phyloP scores from a whole-genome alignment of 2,888 invertebrate genomes.

The Gasteruption jaculator region DNA sequence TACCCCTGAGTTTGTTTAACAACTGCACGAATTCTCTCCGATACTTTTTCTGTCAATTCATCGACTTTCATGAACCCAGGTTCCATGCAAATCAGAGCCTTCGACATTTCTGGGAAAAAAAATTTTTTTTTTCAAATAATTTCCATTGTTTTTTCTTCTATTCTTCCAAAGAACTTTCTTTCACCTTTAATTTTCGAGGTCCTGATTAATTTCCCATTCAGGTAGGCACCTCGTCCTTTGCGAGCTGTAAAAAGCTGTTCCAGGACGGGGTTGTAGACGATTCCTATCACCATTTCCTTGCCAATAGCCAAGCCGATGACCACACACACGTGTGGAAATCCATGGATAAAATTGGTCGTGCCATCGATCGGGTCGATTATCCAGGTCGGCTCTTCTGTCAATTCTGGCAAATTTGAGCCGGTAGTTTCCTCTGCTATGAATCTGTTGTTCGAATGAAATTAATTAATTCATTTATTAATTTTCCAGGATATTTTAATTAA shows the following conservation, averaged over 20 bases:
- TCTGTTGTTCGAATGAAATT: constrained; percentile 47
- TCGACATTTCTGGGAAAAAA: constrained; percentile 37
- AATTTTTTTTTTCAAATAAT: constrained; percentile 2
- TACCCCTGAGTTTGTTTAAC: constrained; percentile 41
- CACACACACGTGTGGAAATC: constrained; percentile 66
- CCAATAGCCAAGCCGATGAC: constrained; percentile 64
- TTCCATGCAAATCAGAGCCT: constrained; percentile 44
- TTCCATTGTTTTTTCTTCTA: background rate
- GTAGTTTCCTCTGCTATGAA: constrained; percentile 80
- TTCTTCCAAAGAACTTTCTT: constrained; percentile 1
- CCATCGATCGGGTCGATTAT: constrained; percentile 87
- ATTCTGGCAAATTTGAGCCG: constrained; percentile 55
- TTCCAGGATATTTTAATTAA: background rate
- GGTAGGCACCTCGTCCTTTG: constrained; percentile 70
- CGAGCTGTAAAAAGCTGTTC: constrained; percentile 70
- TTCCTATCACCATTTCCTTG: constrained; percentile 63
- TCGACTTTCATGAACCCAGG: constrained; percentile 43
- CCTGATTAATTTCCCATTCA: constrained; percentile 63
- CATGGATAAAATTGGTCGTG: constrained; percentile 79
- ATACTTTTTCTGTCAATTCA: constrained; percentile 34
- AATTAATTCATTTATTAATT: background rate
- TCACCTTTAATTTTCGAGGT: constrained; percentile 58
- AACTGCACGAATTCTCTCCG: constrained; percentile 37
- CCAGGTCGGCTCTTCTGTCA: constrained; percentile 79
- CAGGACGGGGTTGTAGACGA: constrained; percentile 73